Percentiles rank a stretch among this genome's conserved stretches.
These are phyloP conservation scores for Ophioninae sp. DNA, from an alignment of 2,888 invertebrate genomes.

Conservation along the genomic window DNA sequence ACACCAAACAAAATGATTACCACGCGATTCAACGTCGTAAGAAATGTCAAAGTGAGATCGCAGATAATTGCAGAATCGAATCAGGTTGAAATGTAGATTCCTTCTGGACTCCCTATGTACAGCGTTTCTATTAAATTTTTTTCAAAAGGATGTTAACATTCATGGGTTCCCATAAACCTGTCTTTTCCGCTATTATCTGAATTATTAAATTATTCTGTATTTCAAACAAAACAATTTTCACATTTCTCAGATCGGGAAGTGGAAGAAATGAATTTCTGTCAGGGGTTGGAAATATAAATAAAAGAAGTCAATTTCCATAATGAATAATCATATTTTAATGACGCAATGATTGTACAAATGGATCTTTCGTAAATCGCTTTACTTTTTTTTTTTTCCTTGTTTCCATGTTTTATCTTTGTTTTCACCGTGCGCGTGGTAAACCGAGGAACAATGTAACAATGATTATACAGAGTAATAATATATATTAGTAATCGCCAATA, in stretches of 20 bases:
- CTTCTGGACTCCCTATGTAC: too few relatives aligned
- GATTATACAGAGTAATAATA: slow-evolving; percentile 73
- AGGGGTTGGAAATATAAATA: not conserved
- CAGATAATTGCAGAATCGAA: too few relatives aligned
- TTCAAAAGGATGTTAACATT: too few relatives aligned
- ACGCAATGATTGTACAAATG: slow-evolving; percentile 81
- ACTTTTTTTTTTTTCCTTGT: slow-evolving; percentile 34
- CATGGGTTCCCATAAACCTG: too few relatives aligned
- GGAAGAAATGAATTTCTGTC: not conserved
- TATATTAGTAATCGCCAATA: slow-evolving; percentile 77
- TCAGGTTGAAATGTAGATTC: too few relatives aligned
- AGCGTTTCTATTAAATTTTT: too few relatives aligned
- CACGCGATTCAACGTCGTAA: too few relatives aligned
- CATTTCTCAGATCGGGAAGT: not conserved
- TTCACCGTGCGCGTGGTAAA: slow-evolving; percentile 71
- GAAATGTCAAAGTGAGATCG: too few relatives aligned
- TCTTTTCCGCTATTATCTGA: too few relatives aligned
- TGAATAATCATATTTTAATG: slow-evolving; percentile 81
- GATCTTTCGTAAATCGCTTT: slow-evolving; percentile 79
- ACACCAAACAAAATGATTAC: too few relatives aligned
- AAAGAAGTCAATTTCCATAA: slow-evolving; percentile 68
- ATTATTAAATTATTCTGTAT: too few relatives aligned
- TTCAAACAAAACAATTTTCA: too few relatives aligned
- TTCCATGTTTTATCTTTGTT: slow-evolving; percentile 30
- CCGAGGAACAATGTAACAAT: slow-evolving; percentile 77